Evolutionary conservation across 2,888 invertebrate species (phyloP).

Genomic region (Drosophila melanosoma): DNA sequence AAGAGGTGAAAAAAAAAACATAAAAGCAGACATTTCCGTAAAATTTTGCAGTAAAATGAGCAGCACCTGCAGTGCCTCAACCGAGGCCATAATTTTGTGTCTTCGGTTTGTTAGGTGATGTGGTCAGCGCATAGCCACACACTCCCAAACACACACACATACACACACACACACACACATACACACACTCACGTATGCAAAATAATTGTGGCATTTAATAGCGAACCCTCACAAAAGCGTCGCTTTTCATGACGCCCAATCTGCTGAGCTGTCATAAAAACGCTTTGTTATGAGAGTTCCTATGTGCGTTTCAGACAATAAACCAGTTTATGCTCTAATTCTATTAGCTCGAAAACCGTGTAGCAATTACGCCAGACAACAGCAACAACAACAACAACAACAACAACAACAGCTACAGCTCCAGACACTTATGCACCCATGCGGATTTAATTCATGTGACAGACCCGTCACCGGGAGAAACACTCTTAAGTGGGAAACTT

Average conservation of each 20-base stretch:
- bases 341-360: conserved; percentile 72
- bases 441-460: conserved; percentile 42
- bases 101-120: conserved; percentile 41
- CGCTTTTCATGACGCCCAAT: conserved; percentile 58
- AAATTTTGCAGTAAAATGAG: conserved; percentile 47
- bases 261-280: conserved; percentile 70
- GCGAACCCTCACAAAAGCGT: conserved; percentile 45
- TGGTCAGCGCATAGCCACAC: conserved; percentile 26
- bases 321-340: conserved; percentile 77
- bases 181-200: conserved; percentile 44
- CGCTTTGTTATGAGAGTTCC: conserved; percentile 58
- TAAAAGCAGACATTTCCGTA: conserved; percentile 42
- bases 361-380: conserved; percentile 67
- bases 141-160: conserved; percentile 19
- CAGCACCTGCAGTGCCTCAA: conserved; percentile 71
- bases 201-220: conserved; percentile 61
- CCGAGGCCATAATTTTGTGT: conserved; percentile 51
- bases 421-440: conserved; percentile 36
- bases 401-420: conserved; percentile 9
- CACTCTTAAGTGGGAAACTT: conserved; percentile 1
- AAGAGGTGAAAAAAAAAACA: conserved; percentile 11
- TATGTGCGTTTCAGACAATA: conserved; percentile 57
- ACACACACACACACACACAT: background rate
- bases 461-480: conserved; percentile 19
- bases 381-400: conserved; percentile 18